These are phyloP conservation scores for Eupelmus urozonus DNA, from an alignment of 2,888 invertebrate genomes.

Conservation along the genomic window DNA sequence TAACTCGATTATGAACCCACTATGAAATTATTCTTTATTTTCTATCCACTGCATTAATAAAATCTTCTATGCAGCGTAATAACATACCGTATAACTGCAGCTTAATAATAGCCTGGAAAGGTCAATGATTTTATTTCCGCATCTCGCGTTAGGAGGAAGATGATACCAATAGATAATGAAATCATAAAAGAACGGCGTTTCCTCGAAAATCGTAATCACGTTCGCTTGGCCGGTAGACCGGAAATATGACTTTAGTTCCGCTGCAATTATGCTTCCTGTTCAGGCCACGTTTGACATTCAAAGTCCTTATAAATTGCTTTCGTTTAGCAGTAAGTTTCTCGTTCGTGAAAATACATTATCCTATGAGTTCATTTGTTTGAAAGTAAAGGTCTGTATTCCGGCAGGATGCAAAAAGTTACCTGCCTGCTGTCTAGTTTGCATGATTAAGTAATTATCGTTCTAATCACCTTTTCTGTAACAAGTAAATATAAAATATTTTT, in stretches of 20 bases:
- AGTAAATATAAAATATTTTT: too few relatives aligned
- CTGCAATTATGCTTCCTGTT: conserved; percentile 18
- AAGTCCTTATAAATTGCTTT: not conserved
- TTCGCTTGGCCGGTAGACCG: conserved; percentile 20
- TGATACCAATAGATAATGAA: conserved; percentile 31
- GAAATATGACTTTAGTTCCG: conserved; percentile 37
- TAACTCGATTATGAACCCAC: not conserved
- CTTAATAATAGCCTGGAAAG: not conserved
- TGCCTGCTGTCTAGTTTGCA: too few relatives aligned
- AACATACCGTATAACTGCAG: not conserved
- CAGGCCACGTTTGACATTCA: conserved; percentile 4
- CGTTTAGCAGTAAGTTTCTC: not conserved
- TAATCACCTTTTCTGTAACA: too few relatives aligned
- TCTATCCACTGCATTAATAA: not conserved
- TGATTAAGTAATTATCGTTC: too few relatives aligned
- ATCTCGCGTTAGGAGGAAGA: not conserved
- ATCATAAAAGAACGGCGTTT: not conserved
- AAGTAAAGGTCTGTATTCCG: too few relatives aligned
- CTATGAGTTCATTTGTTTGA: not conserved
- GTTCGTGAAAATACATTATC: not conserved
- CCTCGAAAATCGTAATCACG: conserved; percentile 33
- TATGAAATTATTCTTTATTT: not conserved
- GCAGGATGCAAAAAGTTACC: too few relatives aligned
- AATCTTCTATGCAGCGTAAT: not conserved
- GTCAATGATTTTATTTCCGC: conserved; percentile 32